These are phyloP conservation scores for Coregonus ussuriensis DNA, from an alignment of 2,797 vertebrate species.

Conservation along the genomic window DNA sequence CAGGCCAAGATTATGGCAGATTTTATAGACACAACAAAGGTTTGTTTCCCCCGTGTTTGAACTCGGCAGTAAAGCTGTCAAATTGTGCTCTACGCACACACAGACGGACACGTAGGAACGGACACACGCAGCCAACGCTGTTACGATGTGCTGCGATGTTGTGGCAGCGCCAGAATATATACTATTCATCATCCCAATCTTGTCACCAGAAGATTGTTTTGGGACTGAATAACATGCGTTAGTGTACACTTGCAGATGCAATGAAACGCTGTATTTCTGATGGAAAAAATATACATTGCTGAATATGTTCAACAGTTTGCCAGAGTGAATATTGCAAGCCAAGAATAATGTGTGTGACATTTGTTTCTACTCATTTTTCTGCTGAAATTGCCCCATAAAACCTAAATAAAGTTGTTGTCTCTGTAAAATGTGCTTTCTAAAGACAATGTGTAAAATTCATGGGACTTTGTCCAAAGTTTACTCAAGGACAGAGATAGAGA, in stretches of 20 bases:
- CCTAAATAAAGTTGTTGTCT: background rate
- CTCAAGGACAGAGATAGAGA: background rate
- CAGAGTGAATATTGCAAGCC: slow-evolving; percentile 28
- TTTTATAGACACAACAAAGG: slow-evolving; percentile 68
- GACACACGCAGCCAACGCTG: slow-evolving; percentile 29
- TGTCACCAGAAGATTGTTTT: slow-evolving; percentile 32
- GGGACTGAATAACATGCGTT: slow-evolving; percentile 29
- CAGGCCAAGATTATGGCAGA: slow-evolving; percentile 46
- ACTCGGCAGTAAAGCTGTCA: slow-evolving; percentile 59
- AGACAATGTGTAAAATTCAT: slow-evolving; percentile 37
- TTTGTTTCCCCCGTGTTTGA: slow-evolving; percentile 46
- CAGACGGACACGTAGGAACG: background rate
- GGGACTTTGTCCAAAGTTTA: slow-evolving; percentile 52
- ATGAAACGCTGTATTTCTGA: slow-evolving; percentile 31
- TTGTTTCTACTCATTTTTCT: background rate
- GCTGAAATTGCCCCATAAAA: background rate
- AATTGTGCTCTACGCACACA: slow-evolving; percentile 46
- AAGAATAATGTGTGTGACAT: slow-evolving; percentile 58
- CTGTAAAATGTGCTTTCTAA: slow-evolving; percentile 38
- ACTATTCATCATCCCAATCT: slow-evolving; percentile 39
- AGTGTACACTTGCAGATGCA: slow-evolving; percentile 6
- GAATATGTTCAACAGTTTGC: slow-evolving; percentile 16
- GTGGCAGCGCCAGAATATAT: slow-evolving; percentile 38
- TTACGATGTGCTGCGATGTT: slow-evolving; percentile 35
- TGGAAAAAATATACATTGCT: slow-evolving; percentile 38